Base-by-base conservation (phyloP, 2,888 invertebrate species). In the Falcaria lacertinaria region DNA sequence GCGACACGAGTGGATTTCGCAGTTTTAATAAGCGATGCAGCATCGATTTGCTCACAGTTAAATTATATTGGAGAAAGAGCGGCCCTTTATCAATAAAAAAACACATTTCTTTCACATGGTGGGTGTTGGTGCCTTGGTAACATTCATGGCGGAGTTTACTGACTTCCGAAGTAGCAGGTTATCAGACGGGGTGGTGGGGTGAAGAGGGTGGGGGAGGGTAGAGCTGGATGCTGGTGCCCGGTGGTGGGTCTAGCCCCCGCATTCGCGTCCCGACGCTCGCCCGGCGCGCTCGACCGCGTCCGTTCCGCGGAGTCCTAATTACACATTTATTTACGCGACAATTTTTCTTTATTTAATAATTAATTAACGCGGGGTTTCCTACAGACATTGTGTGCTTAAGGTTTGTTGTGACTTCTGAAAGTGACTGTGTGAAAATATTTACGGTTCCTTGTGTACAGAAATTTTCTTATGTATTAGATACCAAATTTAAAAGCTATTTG, bases 161-260 rank as follows among this genome's bases (percentile, higher is more conserved):
- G 88, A 87, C 88, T 87, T 87, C 87, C 85, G 83, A 87, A 87
- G 88, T 84, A 85, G 86, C 86, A 84, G 86, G 88, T 88, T 89
- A 88, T 88, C 88, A 84, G 84, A 76, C 74, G 60, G 54, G 63
- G 63, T 52, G 58, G 62, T 60, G 60, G 56, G 63, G 52, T 64
- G 63, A 56, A 62, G 52, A 58, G 60, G 51, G 43, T 57, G 62
- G 62, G 56, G 65, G 64, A 58, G 72, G 70, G 76, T 60, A 71
- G 76, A 72, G 77, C 79, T 81, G 80, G 84, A 78, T 74, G 77
- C 73, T 78, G 76, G 76, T 78, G 74, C 79, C 73, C 77, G 76
- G 76, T 78, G 75, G 80, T 71, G 63, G 59, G 49, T 60, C 60
- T 58, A 74, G 71, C 80, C 83, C 82, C 80, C 82, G 80, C 88